Evolutionary conservation across 2,797 vertebrate genomes (phyloP).

Genomic region (Acrossocheilus fasciatus): DNA sequence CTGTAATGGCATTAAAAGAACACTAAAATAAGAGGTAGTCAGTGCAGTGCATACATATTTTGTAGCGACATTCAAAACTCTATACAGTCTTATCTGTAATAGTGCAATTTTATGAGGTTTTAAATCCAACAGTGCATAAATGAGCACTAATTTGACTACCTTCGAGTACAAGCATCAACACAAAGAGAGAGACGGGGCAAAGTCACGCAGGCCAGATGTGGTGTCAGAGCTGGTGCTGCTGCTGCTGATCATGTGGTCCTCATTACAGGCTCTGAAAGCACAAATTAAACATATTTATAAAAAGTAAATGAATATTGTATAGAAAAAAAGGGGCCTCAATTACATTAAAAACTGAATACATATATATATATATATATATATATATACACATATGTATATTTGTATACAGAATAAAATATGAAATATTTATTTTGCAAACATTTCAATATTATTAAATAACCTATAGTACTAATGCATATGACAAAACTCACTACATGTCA

Average conservation of each 20-base stretch:
- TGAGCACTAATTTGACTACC: background rate
- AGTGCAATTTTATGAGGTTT: constrained; percentile 47
- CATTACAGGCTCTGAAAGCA: constrained; percentile 33
- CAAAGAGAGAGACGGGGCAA: constrained; percentile 15
- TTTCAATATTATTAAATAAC: background rate
- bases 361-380: background rate
- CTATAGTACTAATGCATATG: background rate
- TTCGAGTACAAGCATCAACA: constrained; percentile 13
- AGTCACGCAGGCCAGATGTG: constrained; percentile 21
- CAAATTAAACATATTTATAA: constrained; percentile 23
- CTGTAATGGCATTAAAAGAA: constrained; percentile 22
- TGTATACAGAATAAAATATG: background rate
- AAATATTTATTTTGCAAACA: background rate
- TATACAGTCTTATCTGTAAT: constrained; percentile 18
- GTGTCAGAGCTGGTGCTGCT: constrained; percentile 32
- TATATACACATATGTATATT: background rate
- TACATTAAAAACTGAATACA: too few relatives aligned
- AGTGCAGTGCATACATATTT: constrained; percentile 32
- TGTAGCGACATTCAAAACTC: constrained; percentile 26
- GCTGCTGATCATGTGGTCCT: constrained; percentile 18
- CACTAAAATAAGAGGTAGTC: constrained; percentile 39
- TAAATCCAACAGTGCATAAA: constrained; percentile 13
- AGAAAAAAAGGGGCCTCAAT: background rate
- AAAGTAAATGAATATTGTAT: background rate
- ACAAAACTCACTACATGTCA: background rate